Percentiles rank a stretch among this genome's conserved stretches.
Evolutionary conservation across 2,888 invertebrate species (phyloP).

Genomic region (Nymphalis polychloros): DNA sequence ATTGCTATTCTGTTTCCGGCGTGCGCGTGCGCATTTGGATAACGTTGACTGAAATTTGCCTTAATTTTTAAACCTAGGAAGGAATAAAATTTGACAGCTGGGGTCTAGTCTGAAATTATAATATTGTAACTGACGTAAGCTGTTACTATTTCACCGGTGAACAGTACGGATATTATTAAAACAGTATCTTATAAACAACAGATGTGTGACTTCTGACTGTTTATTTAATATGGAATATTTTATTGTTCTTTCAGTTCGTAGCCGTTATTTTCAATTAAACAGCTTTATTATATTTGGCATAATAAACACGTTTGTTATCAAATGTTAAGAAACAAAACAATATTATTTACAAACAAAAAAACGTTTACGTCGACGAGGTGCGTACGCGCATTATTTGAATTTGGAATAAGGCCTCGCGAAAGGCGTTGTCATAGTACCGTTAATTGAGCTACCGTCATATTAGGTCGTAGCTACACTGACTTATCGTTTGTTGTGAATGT

Average conservation of each 20-base stretch:
- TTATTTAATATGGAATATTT: background rate
- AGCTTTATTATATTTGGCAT: too few relatives aligned
- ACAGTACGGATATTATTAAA: conserved; percentile 8
- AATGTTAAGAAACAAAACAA: conserved; percentile 5
- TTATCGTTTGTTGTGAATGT: conserved; percentile 13
- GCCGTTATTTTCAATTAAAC: too few relatives aligned
- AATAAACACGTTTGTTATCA: too few relatives aligned
- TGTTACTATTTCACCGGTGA: background rate
- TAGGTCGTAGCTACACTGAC: conserved; percentile 48
- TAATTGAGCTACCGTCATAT: conserved; percentile 66
- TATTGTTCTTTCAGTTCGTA: background rate
- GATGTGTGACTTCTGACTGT: background rate
- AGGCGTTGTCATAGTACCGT: conserved; percentile 65
- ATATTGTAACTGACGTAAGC: conserved; percentile 27
- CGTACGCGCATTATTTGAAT: conserved; percentile 64
- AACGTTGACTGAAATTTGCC: conserved; percentile 36
- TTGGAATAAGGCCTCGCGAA: conserved; percentile 66
- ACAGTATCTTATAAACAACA: background rate
- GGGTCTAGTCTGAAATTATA: conserved; percentile 19
- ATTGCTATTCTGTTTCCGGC: conserved; percentile 54
- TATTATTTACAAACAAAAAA: conserved; percentile 36
- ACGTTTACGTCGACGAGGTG: conserved; percentile 56
- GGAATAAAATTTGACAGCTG: conserved; percentile 20
- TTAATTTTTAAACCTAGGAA: conserved; percentile 27
- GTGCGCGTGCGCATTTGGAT: conserved; percentile 48